These are phyloP conservation scores for Bryconaethiops microstoma DNA, from an alignment of 2,797 vertebrate genomes.

Conservation along the genomic window DNA sequence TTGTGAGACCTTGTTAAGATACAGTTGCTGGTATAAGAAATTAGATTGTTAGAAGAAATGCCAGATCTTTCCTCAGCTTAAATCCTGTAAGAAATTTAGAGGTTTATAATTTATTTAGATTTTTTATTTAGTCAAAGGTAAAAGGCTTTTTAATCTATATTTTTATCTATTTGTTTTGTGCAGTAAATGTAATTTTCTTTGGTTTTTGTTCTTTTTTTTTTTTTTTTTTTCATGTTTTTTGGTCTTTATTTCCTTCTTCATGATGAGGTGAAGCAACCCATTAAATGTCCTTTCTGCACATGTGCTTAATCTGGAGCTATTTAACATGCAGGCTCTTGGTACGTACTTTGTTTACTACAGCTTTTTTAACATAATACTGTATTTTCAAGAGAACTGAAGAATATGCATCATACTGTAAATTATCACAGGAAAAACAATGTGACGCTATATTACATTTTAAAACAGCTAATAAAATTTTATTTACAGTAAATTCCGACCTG, in stretches of 20 bases:
- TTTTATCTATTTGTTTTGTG: constrained; percentile 81
- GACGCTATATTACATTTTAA: constrained; percentile 84
- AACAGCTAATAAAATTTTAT: constrained; percentile 90
- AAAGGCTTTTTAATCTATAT: constrained; percentile 57
- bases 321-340: constrained; percentile 76
- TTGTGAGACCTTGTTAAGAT: background rate
- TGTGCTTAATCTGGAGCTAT: constrained; percentile 69
- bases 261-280: constrained; percentile 62
- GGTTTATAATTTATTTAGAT: constrained; percentile 64
- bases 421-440: constrained; percentile 72
- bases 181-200: constrained; percentile 85
- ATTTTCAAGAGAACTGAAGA: constrained; percentile 79
- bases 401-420: constrained; percentile 84
- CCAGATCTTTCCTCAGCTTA: constrained; percentile 55
- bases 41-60: constrained; percentile 55
- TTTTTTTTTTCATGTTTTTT: constrained; percentile 74
- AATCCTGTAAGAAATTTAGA: constrained; percentile 48
- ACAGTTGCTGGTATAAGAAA: constrained; percentile 59
- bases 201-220: constrained; percentile 70
- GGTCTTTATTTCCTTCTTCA: constrained; percentile 74
- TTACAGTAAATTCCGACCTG: constrained; percentile 73
- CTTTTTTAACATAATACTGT: constrained; percentile 74
- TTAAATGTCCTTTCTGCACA: constrained; percentile 72
- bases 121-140: background rate
- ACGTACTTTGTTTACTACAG: constrained; percentile 83